These are phyloP conservation scores for Galemys pyrenaicus DNA, from an alignment of 2,113 vertebrate genomes.

Conservation along the genomic window DNA sequence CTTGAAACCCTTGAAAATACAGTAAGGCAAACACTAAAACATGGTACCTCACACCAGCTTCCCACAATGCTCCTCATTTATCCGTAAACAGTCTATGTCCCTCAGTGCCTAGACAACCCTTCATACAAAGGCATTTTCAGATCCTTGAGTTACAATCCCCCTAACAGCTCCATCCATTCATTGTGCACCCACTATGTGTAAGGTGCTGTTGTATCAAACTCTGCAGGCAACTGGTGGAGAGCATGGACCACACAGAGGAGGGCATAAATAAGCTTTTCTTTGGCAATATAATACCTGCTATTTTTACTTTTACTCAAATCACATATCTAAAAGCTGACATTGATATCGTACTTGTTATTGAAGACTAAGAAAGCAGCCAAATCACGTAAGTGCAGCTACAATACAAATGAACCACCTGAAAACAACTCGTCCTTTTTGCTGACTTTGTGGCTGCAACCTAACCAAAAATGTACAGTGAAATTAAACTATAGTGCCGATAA, in stretches of 20 bases:
- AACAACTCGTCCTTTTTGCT: slow-evolving; percentile 60
- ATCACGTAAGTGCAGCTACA: not conserved
- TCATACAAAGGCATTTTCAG: not conserved
- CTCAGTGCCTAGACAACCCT: not conserved
- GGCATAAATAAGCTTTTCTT: slow-evolving; percentile 10
- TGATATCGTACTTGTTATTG: not conserved
- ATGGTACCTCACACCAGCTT: not conserved
- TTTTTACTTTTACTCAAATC: slow-evolving; percentile 33
- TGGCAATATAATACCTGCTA: slow-evolving; percentile 39
- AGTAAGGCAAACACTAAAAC: not conserved
- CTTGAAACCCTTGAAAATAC: not conserved
- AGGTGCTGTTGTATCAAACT: not conserved
- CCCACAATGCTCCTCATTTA: not conserved
- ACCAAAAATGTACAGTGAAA: slow-evolving; percentile 57
- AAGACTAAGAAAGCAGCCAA: slow-evolving; percentile 53
- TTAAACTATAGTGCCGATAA: slow-evolving; percentile 63
- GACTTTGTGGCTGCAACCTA: slow-evolving; percentile 59
- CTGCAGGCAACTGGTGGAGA: not conserved
- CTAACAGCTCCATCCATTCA: not conserved
- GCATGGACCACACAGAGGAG: not conserved
- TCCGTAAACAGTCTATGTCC: not conserved
- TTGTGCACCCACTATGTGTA: not conserved
- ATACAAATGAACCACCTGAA: not conserved
- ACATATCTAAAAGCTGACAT: not conserved
- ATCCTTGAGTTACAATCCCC: not conserved